Base-by-base conservation (phyloP, 2,888 invertebrate species). In the Xanthorhoe designata region DNA sequence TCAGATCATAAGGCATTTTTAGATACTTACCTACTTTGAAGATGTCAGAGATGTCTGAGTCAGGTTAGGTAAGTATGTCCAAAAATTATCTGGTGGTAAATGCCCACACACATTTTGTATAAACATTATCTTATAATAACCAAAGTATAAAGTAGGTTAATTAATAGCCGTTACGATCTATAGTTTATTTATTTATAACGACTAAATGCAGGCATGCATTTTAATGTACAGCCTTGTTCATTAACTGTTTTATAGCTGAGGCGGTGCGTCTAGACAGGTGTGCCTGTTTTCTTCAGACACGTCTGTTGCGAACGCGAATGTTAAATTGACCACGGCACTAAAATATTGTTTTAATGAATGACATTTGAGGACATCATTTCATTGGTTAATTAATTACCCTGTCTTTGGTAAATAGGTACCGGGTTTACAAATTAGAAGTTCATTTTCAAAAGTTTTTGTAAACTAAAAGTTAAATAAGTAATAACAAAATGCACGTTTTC, bases 251-350 rank as follows among this genome's bases (percentile, higher is more conserved):
- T 71, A 75, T 76, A 70, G 72, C 69, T 66, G 67, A 68, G 71
- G 73, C 74, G 75, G 71, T 68, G 24, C 17, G 72, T 72, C 82
- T 75, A 79, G 81, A 80, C 79, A 76, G 77, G 78, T 78, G 76
- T 76, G 73, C 71, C 76, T 73, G 74, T 77, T 79, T 78, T 78
- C 72, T 74, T 74, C 73, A 71, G 66, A 70, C 70, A 60, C 64
- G 63, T 74, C 71, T 78, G 75, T 76, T 77, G 74, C 75, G 79
- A 82, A 75, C 76, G 74, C 51, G 64, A 75, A 78, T 79, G 82
- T 86, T 86, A 83, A 87, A 87, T 85, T 86, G 85, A 79, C 82
- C 84, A 81, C 78, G 78, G 76, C 81, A 77, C 79, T 80, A 78
- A 82, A 85, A 80, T 81, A 81, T 84, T 81, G 80, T 82, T 78